Evolutionary conservation across 2,113 vertebrate species (phyloP).

Genomic region (Psilopsiagon aymara): DNA sequence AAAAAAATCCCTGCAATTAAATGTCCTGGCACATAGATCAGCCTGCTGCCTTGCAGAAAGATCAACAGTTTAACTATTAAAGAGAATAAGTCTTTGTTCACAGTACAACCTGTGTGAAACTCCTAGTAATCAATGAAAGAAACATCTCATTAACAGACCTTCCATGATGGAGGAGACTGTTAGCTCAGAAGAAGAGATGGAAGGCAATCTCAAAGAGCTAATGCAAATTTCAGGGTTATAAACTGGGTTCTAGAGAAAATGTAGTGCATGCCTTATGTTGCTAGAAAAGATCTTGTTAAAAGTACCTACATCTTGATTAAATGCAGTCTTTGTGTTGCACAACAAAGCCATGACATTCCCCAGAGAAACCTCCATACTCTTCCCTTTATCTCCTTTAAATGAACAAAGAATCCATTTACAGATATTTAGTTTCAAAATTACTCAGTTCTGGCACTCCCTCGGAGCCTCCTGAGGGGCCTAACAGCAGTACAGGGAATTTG

Average conservation of each 20-base stretch:
- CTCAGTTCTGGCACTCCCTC: slow-evolving; percentile 2
- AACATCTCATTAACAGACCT: background rate
- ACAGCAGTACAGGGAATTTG: background rate
- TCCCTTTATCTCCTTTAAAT: slow-evolving; percentile 10
- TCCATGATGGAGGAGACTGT: background rate
- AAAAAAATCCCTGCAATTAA: background rate
- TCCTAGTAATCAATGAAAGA: background rate
- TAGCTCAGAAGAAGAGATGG: background rate
- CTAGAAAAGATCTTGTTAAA: background rate
- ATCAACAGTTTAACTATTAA: background rate
- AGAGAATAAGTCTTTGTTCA: background rate
- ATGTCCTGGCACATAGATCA: background rate
- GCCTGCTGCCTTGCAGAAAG: background rate
- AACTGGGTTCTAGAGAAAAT: background rate
- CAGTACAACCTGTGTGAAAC: background rate
- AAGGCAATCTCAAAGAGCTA: background rate
- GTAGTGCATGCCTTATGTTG: background rate
- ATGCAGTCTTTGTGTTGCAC: background rate
- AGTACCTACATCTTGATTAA: background rate
- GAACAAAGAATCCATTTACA: slow-evolving; percentile 50
- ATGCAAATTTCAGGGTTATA: background rate
- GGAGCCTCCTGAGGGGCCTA: background rate
- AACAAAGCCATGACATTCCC: slow-evolving; percentile 21
- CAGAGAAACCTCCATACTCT: slow-evolving; percentile 6
- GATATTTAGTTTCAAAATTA: slow-evolving; percentile 41